A percentile compares a stretch with the other conserved stretches of the same genome.
These are phyloP conservation scores for Phrynocephalus forsythii DNA, from an alignment of 2,797 vertebrate genomes.

Conservation along the genomic window DNA sequence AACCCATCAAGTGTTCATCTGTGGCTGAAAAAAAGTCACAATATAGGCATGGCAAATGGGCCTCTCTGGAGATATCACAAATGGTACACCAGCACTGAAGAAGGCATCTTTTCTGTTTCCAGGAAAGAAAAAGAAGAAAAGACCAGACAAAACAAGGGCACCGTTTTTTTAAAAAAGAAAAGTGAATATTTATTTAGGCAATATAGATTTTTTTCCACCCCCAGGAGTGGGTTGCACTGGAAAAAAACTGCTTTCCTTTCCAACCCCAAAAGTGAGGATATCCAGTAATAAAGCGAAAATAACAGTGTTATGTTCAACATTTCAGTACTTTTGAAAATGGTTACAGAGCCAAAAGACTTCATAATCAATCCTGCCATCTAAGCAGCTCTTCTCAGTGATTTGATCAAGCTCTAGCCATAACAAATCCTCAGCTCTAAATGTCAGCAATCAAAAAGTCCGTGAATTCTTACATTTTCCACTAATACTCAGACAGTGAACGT, in stretches of 20 bases:
- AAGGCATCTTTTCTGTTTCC: too few relatives aligned
- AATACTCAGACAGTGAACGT: constrained; percentile 37
- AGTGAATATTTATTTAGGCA: background rate
- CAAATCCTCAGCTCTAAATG: constrained; percentile 60
- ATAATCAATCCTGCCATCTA: constrained; percentile 28
- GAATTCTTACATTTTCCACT: background rate
- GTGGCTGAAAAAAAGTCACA: background rate
- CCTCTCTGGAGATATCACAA: background rate
- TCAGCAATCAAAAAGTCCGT: background rate
- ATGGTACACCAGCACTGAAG: too few relatives aligned
- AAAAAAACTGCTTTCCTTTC: background rate
- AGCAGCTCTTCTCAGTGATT: constrained; percentile 27
- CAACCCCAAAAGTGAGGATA: background rate
- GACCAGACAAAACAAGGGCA: background rate
- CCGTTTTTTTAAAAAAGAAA: background rate
- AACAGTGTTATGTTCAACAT: background rate
- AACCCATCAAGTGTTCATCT: background rate
- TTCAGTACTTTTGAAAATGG: constrained; percentile 21
- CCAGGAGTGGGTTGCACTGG: too few relatives aligned
- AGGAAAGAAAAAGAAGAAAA: background rate
- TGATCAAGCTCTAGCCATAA: constrained; percentile 52
- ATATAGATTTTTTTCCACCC: background rate
- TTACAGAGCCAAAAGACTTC: background rate
- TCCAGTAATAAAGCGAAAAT: background rate
- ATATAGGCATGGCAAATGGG: background rate